These are phyloP conservation scores for Nymphalis c-album DNA, from an alignment of 2,888 invertebrate species.

Conservation along the genomic window DNA sequence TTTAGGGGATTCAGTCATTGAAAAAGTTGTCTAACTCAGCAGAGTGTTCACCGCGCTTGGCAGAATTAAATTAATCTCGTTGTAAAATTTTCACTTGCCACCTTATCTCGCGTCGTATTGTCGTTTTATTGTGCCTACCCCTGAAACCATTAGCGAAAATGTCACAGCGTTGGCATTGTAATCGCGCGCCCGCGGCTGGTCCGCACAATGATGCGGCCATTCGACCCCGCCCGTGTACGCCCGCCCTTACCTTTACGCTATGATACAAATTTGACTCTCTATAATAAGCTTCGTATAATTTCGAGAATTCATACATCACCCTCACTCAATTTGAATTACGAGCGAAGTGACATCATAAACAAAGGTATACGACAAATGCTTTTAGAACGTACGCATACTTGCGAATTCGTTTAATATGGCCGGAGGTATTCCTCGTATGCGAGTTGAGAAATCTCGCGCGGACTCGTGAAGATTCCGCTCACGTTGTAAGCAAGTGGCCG, in stretches of 20 bases:
- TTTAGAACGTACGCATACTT: conserved; percentile 48
- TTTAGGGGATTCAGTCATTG: not conserved
- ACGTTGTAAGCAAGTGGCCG: conserved; percentile 78
- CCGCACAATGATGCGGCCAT: conserved; percentile 75
- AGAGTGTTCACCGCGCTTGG: conserved; percentile 41
- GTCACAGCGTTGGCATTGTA: conserved; percentile 79
- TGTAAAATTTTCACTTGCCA: conserved; percentile 79
- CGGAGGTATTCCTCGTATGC: conserved; percentile 57
- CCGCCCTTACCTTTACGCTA: conserved; percentile 73
- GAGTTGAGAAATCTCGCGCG: conserved; percentile 67
- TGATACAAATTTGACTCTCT: conserved; percentile 76
- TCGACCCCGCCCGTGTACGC: conserved; percentile 69
- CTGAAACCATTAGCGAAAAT: conserved; percentile 81
- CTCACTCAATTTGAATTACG: conserved; percentile 47
- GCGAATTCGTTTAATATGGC: conserved; percentile 52
- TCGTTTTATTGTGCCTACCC: conserved; percentile 80
- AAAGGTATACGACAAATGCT: conserved; percentile 48
- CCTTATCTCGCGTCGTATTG: conserved; percentile 80
- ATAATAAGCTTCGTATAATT: conserved; percentile 58
- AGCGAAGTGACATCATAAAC: conserved; percentile 43
- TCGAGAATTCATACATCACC: conserved; percentile 48
- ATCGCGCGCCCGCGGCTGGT: conserved; percentile 69
- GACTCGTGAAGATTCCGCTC: conserved; percentile 66
- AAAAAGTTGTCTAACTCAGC: conserved; percentile 25
- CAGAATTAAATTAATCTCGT: conserved; percentile 76